Conservation (phyloP, 2,113 vertebrate species). For the Brevimyrus niger region DNA sequence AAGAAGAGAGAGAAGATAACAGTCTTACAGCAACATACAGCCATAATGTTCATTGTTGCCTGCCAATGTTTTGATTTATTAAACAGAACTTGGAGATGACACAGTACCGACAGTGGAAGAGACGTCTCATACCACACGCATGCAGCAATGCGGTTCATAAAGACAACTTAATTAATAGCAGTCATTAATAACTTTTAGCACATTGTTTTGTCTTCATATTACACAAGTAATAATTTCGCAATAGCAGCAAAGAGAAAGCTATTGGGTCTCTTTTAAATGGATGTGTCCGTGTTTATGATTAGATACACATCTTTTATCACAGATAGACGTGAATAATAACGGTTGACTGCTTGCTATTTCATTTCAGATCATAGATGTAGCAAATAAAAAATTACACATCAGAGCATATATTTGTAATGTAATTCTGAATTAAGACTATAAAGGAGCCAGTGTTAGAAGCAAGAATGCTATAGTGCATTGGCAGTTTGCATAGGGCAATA, state of each 20-base stretch:
- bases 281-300: not conserved
- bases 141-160: slow-evolving; percentile 34
- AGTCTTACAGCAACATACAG: slow-evolving; percentile 37
- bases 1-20: slow-evolving; percentile 24
- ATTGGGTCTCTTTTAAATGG: not conserved
- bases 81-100: slow-evolving; percentile 45
- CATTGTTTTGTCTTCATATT: not conserved
- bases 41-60: slow-evolving; percentile 37
- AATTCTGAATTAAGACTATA: not conserved
- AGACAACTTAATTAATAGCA: slow-evolving; percentile 9
- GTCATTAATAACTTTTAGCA: slow-evolving; percentile 5
- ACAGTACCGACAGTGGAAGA: slow-evolving; percentile 24
- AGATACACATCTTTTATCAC: not conserved
- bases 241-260: not conserved
- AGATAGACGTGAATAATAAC: not conserved
- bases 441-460: not conserved
- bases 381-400: not conserved
- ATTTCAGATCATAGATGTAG: not conserved
- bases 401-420: not conserved
- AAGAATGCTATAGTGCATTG: not conserved
- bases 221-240: not conserved
- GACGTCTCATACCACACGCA: slow-evolving; percentile 47
- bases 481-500: not conserved
- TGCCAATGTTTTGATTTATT: slow-evolving; percentile 58
- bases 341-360: not conserved